Conservation (phyloP, 2,113 vertebrate genomes). For the Epinephelus moara region DNA sequence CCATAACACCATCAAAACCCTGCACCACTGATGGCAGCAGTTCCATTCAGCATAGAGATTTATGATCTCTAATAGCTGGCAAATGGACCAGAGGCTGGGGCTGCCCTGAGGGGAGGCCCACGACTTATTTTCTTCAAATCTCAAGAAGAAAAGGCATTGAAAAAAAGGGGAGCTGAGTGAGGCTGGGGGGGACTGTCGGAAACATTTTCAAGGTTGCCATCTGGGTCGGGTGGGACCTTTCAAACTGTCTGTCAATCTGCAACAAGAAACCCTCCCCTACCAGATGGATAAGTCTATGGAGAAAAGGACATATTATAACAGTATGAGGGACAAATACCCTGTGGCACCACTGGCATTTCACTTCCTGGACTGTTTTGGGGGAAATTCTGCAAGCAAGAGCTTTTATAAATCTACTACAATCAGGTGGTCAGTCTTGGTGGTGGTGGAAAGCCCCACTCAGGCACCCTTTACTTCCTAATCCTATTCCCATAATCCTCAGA, state of each 20-base stretch:
- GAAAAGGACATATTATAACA: slow-evolving; percentile 15
- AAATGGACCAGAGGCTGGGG: slow-evolving; percentile 68
- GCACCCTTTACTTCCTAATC: slow-evolving; percentile 72
- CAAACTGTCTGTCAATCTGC: slow-evolving; percentile 58
- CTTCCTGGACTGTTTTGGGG: slow-evolving; percentile 32
- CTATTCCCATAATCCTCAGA: slow-evolving; percentile 74
- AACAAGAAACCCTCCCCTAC: slow-evolving; percentile 16
- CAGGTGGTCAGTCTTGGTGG: slow-evolving; percentile 40
- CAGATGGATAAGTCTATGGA: slow-evolving; percentile 14
- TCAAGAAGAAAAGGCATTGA: slow-evolving; percentile 50
- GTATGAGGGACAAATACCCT: slow-evolving; percentile 6
- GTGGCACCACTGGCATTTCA: slow-evolving; percentile 35
- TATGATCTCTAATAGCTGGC: slow-evolving; percentile 82
- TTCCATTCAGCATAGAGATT: slow-evolving; percentile 82
- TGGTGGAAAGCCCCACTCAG: slow-evolving; percentile 38
- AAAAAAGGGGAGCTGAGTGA: slow-evolving; percentile 21
- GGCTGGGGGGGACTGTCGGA: slow-evolving; percentile 53
- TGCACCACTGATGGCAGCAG: slow-evolving; percentile 54
- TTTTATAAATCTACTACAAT: slow-evolving; percentile 52
- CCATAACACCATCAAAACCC: slow-evolving; percentile 67
- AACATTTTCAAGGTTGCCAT: slow-evolving; percentile 80
- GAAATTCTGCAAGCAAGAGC: slow-evolving; percentile 14
- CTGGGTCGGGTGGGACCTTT: slow-evolving; percentile 62
- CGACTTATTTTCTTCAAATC: slow-evolving; percentile 74
- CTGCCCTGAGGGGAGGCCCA: slow-evolving; percentile 54